These are phyloP conservation scores for Coranthus polyacanthus DNA, from an alignment of 2,797 vertebrate genomes.

Conservation along the genomic window DNA sequence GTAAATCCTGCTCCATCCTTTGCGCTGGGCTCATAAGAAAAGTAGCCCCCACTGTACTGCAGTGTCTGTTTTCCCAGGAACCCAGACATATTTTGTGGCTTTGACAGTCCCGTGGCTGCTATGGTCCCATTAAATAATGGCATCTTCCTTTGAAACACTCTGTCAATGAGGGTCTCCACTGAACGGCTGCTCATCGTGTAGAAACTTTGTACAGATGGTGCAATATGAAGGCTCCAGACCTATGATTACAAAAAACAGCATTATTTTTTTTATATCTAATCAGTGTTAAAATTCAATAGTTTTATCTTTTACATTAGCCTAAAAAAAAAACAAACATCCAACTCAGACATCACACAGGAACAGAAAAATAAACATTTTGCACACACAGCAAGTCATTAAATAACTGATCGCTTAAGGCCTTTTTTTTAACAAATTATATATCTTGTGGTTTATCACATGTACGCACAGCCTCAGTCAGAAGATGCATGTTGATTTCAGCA, in stretches of 20 bases:
- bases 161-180: constrained; percentile 73
- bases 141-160: constrained; percentile 84
- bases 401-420: constrained; percentile 7
- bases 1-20: constrained; percentile 73
- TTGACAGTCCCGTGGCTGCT: constrained; percentile 67
- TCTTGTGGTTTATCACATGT: constrained; percentile 49
- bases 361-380: constrained; percentile 10
- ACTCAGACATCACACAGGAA: background rate
- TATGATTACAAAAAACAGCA: constrained; percentile 46
- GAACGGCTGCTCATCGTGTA: constrained; percentile 87
- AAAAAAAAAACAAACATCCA: constrained; percentile 3
- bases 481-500: constrained; percentile 7
- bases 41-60: constrained; percentile 86
- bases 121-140: constrained; percentile 81
- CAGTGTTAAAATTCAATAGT: too few relatives aligned
- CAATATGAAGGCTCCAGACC: constrained; percentile 56
- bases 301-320: background rate
- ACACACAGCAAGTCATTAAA: constrained; percentile 3
- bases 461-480: constrained; percentile 19
- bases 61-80: constrained; percentile 72
- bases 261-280: background rate
- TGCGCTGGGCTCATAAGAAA: constrained; percentile 81
- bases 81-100: constrained; percentile 66
- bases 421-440: constrained; percentile 18
- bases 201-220: constrained; percentile 42